Percentiles rank a stretch among this genome's conserved stretches.
Evolutionary conservation across 53 echinoderm and acorn worm genomes (phyloP).

Genomic region (Echinometra lucunter): DNA sequence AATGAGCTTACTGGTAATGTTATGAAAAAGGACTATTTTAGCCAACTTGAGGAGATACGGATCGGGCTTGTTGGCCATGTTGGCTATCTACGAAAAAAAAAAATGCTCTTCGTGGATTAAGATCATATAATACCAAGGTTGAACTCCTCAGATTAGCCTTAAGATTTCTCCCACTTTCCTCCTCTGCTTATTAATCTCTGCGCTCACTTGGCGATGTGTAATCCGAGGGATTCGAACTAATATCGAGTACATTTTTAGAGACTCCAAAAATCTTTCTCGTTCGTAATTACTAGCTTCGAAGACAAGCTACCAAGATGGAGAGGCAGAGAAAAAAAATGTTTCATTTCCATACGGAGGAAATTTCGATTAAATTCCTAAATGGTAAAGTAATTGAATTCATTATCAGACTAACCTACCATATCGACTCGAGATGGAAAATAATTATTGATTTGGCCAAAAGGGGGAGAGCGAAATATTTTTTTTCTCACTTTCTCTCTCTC

Average conservation of each 20-base stretch:
- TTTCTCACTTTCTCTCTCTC: background rate
- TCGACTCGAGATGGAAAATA: constrained; percentile 36
- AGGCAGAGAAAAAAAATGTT: constrained; percentile 26
- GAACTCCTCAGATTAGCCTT: background rate
- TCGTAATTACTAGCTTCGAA: background rate
- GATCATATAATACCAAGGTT: background rate
- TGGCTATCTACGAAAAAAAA: background rate
- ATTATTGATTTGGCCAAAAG: constrained; percentile 49
- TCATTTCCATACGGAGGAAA: constrained; percentile 39
- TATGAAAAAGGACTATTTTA: background rate
- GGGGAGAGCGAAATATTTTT: background rate
- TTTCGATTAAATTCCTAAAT: constrained; percentile 47
- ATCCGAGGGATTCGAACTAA: constrained; percentile 39
- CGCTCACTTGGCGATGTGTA: background rate
- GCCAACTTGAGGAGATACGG: background rate
- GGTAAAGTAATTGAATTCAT: constrained; percentile 59
- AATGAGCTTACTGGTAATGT: background rate
- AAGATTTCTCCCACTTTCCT: background rate
- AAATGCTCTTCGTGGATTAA: background rate
- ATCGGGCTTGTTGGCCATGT: too few relatives aligned
- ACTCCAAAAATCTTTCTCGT: background rate
- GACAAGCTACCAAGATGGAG: background rate
- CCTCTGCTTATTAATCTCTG: background rate
- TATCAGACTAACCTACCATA: constrained; percentile 15
- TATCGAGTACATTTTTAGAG: constrained; percentile 41